These are phyloP conservation scores for Pogonus chalceus DNA, from an alignment of 1,140 invertebrate species.

Conservation along the genomic window DNA sequence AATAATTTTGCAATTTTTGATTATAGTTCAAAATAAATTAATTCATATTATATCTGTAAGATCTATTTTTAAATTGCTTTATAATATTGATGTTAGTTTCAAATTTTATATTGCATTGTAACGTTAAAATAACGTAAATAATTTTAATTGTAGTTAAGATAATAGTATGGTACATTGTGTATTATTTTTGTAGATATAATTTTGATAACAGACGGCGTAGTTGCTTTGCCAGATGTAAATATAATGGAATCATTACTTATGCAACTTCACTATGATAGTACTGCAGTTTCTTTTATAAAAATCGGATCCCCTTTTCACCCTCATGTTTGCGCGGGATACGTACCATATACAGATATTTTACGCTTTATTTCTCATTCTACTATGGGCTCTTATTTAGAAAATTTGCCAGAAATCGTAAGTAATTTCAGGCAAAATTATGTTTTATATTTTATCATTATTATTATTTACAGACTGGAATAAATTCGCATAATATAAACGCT, in stretches of 20 bases:
- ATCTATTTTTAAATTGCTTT: no score
- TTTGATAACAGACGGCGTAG: slow-evolving; percentile 70
- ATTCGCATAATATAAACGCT: slow-evolving; percentile 44
- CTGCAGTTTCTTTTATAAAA: slow-evolving; percentile 72
- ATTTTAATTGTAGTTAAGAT: no score
- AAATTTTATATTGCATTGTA: no score
- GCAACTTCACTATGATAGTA: slow-evolving; percentile 64
- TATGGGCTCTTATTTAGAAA: slow-evolving; percentile 60
- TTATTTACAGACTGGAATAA: slow-evolving; percentile 8
- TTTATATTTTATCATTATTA: not conserved
- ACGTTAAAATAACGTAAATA: no score
- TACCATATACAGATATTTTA: slow-evolving; percentile 68
- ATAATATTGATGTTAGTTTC: no score
- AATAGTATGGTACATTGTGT: not conserved
- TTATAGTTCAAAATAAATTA: no score
- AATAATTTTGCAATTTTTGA: no score
- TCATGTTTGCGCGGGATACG: slow-evolving; percentile 53
- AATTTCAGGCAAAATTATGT: not conserved
- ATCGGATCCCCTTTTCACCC: slow-evolving; percentile 60
- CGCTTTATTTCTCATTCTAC: slow-evolving; percentile 71
- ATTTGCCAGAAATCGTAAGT: slow-evolving; percentile 38
- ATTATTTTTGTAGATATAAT: slow-evolving; percentile 54
- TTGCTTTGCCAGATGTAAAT: slow-evolving; percentile 64
- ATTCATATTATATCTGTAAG: no score
- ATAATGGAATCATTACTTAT: slow-evolving; percentile 63